Evolutionary conservation across 2,797 vertebrate genomes (phyloP), one percentile per base, ranked within the genome.

Genomic region (Melopsittacus undulatus): DNA sequence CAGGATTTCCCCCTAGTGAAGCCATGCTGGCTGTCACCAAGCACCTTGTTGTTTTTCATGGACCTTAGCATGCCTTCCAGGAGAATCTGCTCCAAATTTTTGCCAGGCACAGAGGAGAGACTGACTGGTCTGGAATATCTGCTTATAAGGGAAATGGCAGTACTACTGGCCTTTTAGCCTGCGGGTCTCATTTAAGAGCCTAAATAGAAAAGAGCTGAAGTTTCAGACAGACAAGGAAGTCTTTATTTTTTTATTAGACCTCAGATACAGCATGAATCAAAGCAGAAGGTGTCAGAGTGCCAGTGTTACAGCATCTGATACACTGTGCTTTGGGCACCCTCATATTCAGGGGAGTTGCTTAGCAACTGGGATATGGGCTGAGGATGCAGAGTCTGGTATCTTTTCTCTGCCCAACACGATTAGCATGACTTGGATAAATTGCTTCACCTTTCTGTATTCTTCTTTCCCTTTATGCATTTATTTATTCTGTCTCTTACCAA

Each of bases 351-450:
- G 74, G 61, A 93, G 95, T 97, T 95, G 93, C 92, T 94, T 94
- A 95, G 92, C 94, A 95, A 96, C 90, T 72, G 54, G 48, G 84
- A 95, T 92, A 85, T 70, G 64, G 94, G 57, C 86, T 95, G 79
- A 92, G 78, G 83, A 95, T 68, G 27, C 59, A 89, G 75, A 93
- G 48, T 48, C 88, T 92, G 68, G 78, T 78, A 94, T 96, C 86
- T 90, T 92, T 93, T 89, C 89, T 94, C 72, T 95, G 88, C 77
- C 86, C 92, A 87, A 72, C n/a, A 42, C 0, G 19, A 94, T 96
- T 95, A 97, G 32, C 83, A 79, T 85, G 94, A 91, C 72, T 94
- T 80, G 89, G 86, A 92, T 92, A 93, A 95, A 95, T 94, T 94
- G 70, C 36, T 94, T 93, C 86, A 90, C 90, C 89, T 93, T 90